Conservation (phyloP, 2,113 vertebrate genomes). For the Vulpes ferrilata region DNA sequence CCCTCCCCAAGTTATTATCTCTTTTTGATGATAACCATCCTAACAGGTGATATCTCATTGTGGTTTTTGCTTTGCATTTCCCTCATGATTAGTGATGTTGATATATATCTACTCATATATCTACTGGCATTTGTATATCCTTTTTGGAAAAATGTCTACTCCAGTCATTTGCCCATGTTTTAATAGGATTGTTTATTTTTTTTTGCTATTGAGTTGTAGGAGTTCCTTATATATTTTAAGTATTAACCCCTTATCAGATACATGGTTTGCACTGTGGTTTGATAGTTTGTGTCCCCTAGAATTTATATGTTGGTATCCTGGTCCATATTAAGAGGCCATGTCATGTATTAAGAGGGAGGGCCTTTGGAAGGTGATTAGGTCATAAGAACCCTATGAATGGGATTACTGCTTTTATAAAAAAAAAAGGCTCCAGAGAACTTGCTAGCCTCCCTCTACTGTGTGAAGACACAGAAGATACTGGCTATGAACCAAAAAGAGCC, state of each 20-base stretch:
- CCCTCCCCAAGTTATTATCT: background rate
- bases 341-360: background rate
- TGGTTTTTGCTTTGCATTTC: background rate
- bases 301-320: background rate
- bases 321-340: background rate
- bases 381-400: background rate
- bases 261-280: background rate
- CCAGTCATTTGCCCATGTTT: background rate
- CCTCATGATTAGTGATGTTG: background rate
- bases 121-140: background rate
- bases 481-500: background rate
- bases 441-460: background rate
- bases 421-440: background rate
- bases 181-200: background rate
- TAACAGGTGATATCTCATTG: background rate
- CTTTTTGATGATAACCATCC: background rate
- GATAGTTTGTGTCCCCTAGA: background rate
- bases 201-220: background rate
- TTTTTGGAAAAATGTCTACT: background rate
- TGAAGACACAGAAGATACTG: background rate
- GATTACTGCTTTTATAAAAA: background rate
- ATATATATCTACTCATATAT: background rate
- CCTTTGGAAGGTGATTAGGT: background rate
- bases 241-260: background rate
- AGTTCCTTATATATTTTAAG: background rate